phyloP scores from a whole-genome alignment of 2,113 vertebrate genomes.

The Tringa solitaria region DNA sequence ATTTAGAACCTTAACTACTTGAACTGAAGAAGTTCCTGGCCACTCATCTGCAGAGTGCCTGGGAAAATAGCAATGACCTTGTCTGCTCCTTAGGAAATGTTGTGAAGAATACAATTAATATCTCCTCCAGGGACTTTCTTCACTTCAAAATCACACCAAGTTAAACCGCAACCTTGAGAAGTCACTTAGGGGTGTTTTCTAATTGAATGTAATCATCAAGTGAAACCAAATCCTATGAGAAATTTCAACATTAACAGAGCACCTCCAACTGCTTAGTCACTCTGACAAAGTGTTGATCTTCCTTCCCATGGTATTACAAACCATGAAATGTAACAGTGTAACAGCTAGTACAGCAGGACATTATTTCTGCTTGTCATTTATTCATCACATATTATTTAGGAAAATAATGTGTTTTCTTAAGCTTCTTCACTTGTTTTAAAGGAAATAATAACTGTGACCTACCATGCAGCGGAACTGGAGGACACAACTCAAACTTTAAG shows the following conservation, averaged over 20 bases:
- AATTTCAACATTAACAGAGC: not conserved
- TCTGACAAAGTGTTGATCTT: not conserved
- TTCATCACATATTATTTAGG: not conserved
- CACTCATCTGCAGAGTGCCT: not conserved
- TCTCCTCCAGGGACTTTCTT: not conserved
- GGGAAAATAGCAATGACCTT: not conserved
- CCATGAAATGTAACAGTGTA: not conserved
- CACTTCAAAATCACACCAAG: not conserved
- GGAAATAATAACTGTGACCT: not conserved
- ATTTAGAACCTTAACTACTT: not conserved
- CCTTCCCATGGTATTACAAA: not conserved
- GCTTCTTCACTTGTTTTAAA: not conserved
- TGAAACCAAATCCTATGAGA: not conserved
- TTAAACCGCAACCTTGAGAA: constrained; percentile 47
- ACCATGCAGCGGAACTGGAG: not conserved
- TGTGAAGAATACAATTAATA: not conserved
- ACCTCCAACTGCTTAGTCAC: not conserved
- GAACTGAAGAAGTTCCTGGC: not conserved
- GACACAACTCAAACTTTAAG: not conserved
- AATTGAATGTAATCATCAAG: constrained; percentile 51
- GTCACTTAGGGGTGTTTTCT: constrained; percentile 29
- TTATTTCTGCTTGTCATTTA: not conserved
- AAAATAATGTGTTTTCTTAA: not conserved
- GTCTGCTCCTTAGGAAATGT: not conserved
- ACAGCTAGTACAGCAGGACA: not conserved